These are phyloP conservation scores for Rhagonycha lutea DNA, from an alignment of 2,888 invertebrate species.

Conservation along the genomic window DNA sequence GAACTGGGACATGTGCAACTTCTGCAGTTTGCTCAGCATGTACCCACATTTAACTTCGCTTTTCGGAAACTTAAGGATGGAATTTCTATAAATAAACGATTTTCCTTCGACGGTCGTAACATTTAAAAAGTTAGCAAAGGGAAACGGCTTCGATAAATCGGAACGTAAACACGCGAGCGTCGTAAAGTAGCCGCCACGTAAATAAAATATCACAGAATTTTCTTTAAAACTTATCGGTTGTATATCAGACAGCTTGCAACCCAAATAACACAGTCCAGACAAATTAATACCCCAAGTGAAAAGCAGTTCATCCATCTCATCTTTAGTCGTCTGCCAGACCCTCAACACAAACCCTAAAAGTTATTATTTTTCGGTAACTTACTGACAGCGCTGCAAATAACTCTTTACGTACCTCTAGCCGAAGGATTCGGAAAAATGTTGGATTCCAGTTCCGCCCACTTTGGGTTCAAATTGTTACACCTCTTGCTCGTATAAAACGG, in stretches of 20 bases:
- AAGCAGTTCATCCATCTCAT: slow-evolving; percentile 62
- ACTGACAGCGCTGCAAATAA: background rate
- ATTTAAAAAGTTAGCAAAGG: slow-evolving; percentile 49
- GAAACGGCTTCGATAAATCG: slow-evolving; percentile 43
- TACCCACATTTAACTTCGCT: slow-evolving; percentile 75
- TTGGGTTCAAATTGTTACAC: slow-evolving; percentile 71
- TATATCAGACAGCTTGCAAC: slow-evolving; percentile 68
- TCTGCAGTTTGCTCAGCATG: slow-evolving; percentile 70
- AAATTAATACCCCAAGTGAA: slow-evolving; percentile 87
- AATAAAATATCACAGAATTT: slow-evolving; percentile 81
- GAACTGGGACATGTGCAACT: slow-evolving; percentile 71
- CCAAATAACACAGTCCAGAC: slow-evolving; percentile 78
- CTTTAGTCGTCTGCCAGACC: slow-evolving; percentile 51
- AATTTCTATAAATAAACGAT: slow-evolving; percentile 47
- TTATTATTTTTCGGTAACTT: too few relatives aligned
- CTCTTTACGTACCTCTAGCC: slow-evolving; percentile 39
- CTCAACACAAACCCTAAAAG: slow-evolving; percentile 52
- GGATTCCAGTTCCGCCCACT: slow-evolving; percentile 81
- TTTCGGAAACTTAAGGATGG: slow-evolving; percentile 59
- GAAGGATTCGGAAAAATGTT: slow-evolving; percentile 61
- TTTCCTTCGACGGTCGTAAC: slow-evolving; percentile 41
- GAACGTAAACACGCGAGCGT: slow-evolving; percentile 56
- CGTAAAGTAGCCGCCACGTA: slow-evolving; percentile 87
- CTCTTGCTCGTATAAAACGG: slow-evolving; percentile 85
- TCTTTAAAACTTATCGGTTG: slow-evolving; percentile 69